Evolutionary conservation across 1,140 invertebrate genomes (phyloP).

Genomic region (Conus ventricosus): DNA sequence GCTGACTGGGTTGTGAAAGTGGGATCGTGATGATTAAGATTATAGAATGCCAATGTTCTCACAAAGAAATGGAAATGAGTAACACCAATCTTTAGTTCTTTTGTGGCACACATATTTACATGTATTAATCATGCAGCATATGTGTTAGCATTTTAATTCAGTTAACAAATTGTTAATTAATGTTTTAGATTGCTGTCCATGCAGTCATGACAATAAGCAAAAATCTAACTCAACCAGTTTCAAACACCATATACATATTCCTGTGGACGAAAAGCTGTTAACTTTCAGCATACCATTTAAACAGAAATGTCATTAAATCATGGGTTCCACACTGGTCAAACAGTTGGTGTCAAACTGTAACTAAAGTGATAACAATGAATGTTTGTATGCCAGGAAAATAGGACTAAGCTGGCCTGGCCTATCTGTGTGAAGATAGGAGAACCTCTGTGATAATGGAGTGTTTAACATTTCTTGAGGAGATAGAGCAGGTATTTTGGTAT

Average conservation of each 20-base stretch:
- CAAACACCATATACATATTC: background rate
- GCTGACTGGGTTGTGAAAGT: background rate
- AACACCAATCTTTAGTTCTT: too few relatives aligned
- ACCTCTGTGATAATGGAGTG: slow-evolving; percentile 13
- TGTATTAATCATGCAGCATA: too few relatives aligned
- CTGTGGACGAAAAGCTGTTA: background rate
- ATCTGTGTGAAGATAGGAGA: background rate
- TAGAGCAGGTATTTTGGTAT: background rate
- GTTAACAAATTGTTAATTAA: too few relatives aligned
- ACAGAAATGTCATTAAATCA: background rate
- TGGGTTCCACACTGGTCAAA: background rate
- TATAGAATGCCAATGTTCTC: too few relatives aligned
- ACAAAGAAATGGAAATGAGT: too few relatives aligned
- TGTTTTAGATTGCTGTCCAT: too few relatives aligned
- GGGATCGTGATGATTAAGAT: too few relatives aligned
- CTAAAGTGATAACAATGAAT: background rate
- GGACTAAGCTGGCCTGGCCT: slow-evolving; percentile 3
- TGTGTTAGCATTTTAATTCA: too few relatives aligned
- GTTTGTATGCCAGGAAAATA: slow-evolving; percentile 3
- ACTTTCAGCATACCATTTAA: background rate
- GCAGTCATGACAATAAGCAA: too few relatives aligned
- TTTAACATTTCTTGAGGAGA: background rate
- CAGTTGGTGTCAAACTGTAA: background rate
- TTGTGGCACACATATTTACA: too few relatives aligned
- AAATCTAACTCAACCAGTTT: background rate